These are phyloP conservation scores for Tachina fera DNA, from an alignment of 2,888 invertebrate genomes.

Conservation along the genomic window DNA sequence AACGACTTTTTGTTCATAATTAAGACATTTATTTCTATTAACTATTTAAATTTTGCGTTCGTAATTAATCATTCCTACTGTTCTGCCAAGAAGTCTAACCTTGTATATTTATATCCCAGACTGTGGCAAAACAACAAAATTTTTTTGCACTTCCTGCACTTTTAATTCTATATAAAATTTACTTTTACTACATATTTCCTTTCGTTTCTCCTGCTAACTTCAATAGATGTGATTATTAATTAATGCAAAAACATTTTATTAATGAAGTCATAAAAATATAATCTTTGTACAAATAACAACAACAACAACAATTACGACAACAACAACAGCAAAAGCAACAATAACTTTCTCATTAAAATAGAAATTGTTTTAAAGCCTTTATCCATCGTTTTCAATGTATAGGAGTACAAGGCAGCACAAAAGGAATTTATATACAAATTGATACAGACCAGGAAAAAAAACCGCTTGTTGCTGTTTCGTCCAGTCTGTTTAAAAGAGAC, in stretches of 20 bases:
- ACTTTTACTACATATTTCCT: constrained; percentile 7
- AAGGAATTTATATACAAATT: background rate
- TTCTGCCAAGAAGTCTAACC: background rate
- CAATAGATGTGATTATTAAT: constrained; percentile 22
- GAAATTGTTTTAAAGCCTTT: background rate
- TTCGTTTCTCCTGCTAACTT: background rate
- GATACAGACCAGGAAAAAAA: background rate
- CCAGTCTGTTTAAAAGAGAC: constrained; percentile 26
- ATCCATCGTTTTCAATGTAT: background rate
- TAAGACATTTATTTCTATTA: background rate
- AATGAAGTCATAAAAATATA: constrained; percentile 37
- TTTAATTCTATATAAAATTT: constrained; percentile 2
- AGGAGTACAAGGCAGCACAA: background rate
- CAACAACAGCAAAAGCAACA: background rate
- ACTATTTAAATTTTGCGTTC: background rate
- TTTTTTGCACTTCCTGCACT: constrained; percentile 12
- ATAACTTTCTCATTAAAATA: constrained; percentile 2
- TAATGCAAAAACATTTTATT: constrained; percentile 25
- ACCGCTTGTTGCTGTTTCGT: background rate
- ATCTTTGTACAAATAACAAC: background rate
- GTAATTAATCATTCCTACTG: constrained; percentile 30
- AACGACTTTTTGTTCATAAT: background rate
- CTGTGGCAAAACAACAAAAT: background rate
- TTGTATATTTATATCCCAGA: background rate
- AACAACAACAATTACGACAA: background rate